Evolutionary conservation across 2,113 vertebrate genomes (phyloP), one percentile per base, ranked within the genome.

Genomic region (Chrysochloris asiatica): DNA sequence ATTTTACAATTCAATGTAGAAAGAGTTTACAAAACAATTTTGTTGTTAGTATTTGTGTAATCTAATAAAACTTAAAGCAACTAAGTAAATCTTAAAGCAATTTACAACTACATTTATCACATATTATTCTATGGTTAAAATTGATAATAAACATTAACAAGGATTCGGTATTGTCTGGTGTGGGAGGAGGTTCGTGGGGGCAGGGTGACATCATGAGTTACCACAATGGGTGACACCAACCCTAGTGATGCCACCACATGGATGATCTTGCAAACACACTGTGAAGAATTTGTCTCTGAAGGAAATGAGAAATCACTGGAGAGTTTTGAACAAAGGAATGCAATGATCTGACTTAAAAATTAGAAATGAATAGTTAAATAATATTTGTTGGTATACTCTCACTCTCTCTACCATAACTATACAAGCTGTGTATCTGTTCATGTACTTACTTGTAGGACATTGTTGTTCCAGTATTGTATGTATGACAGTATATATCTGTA

Each of bases 231-330:
- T 63, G 10, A 33, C 61, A 63, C 61, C 30, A 63, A 33, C 30
- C 30, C 28, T 63, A 63, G 3, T 63, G 13, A 63, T 63, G 30
- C 30, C 61, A 63, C 30, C 30, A 33, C 61, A 33, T 33, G 61
- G 28, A 11, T 33, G 9, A 17, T 48, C n/a, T 52, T 76, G 21
- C 17, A 76, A 43, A 16, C 2, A 30, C 28, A 50, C 30, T 56
- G 54, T 61, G 76, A 93, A 69, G 16, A 69, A 41, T 82, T 82
- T 86, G 4, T 17, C 90, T 54, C 54, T 76, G 30, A 91, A 43
- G 61, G 77, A 91, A 91, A 28, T 72, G 24, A 87, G 67, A 85
- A 81, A 26, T 87, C 52, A 41, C 26, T 65, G 33, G 30, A 87
- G 47, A 90, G 16, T 76, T 90, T 76, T 90, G 47, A 90, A 83